phyloP scores from a whole-genome alignment of 1,140 invertebrate genomes.

The Spodoptera litura region DNA sequence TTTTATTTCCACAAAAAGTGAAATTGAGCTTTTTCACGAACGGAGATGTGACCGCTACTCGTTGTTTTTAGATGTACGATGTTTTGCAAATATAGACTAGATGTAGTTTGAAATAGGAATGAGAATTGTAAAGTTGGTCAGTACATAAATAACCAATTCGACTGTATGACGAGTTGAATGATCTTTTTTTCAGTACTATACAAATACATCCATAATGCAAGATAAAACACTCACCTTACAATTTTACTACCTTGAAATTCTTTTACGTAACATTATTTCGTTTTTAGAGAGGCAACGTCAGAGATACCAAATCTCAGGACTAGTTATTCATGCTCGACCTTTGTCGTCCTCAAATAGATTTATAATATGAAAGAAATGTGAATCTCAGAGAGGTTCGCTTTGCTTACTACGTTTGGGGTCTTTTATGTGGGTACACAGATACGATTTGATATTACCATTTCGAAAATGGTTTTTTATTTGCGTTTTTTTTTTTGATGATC shows the following conservation, averaged over 20 bases:
- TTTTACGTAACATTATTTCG: background rate
- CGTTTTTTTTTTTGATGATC: background rate
- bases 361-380: constrained; percentile 31
- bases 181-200: too few relatives aligned
- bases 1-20: too few relatives aligned
- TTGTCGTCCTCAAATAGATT: constrained; percentile 26
- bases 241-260: background rate
- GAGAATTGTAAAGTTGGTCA: background rate
- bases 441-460: background rate
- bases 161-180: too few relatives aligned
- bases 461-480: background rate
- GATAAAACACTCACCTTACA: background rate
- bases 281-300: background rate
- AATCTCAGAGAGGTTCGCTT: background rate
- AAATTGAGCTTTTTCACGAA: too few relatives aligned
- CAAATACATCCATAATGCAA: background rate
- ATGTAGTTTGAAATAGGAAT: background rate
- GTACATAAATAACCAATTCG: too few relatives aligned
- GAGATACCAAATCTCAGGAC: constrained; percentile 14
- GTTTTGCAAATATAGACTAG: too few relatives aligned
- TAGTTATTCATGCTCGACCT: constrained; percentile 27
- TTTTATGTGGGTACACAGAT: background rate
- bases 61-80: too few relatives aligned
- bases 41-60: too few relatives aligned
- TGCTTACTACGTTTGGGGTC: background rate